Base-by-base conservation (phyloP, 2,113 vertebrate species). In the Halcyon senegalensis region DNA sequence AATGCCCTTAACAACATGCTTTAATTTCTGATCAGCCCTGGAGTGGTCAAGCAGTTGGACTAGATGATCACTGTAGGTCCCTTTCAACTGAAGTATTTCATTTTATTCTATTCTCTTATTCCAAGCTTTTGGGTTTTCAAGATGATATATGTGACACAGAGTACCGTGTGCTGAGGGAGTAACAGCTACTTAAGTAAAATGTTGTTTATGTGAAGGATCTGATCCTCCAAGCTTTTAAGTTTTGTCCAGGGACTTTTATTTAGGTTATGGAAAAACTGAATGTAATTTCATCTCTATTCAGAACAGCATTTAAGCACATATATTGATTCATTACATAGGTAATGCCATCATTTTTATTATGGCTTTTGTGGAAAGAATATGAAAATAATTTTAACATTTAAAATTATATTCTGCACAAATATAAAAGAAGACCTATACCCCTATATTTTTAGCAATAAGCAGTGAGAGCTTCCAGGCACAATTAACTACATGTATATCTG, bases 101-200 rank as follows among this genome's bases (percentile, higher is more conserved):
- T 4, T 63, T 25, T 46, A 53, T 28, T 53, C 30, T 63, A 13
- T 39, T 75, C 19, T 64, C 5, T 64, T 74, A 79, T 33, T 43
- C 19, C 23, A 64, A 48, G 48, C 7, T 74, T 85, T 86, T 44
- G 28, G 6, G 27, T 44, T 83, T 94, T 78, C 72, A 75, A 25
- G 50, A 39, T 33, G 23, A 8, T 51, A 21, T 56, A 2, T 35
- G 15, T 35, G 24, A 62, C n/a, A 69, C 7, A 8, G 16, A 70
- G 11, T 44, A 60, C 31, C 5, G 1, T 1, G 2, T 11, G 6
- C 41, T 59, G 1, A 41, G 25, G 14, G 51, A 28, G 25, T 9
- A 72, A 37, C 11, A 58, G 16, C n/a, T 63, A 87, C 16, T 2
- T 6, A 16, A 67, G 33, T 63, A 67, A 67, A 23, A 87, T n/a